Base-by-base conservation (phyloP, 2,113 vertebrate genomes). In the Anarrhichthys ocellatus region DNA sequence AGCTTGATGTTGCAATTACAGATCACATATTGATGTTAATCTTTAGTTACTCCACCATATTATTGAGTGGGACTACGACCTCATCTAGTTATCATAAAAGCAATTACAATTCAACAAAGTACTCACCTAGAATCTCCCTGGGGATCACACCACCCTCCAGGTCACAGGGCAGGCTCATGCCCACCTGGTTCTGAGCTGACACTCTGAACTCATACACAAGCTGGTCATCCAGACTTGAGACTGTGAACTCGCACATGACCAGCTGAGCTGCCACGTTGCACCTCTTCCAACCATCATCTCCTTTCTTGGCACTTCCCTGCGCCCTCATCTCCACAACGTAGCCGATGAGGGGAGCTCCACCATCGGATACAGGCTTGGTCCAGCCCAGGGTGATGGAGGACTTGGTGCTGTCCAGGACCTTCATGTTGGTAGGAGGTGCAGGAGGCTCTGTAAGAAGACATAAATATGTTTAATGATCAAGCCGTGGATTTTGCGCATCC, bases 121-220 rank as follows among this genome's bases (percentile, higher is more conserved):
- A 75, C 92, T 96, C 78, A 99, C 98, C 98, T 73, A 99, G 94
- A 83, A 99, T 97, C 93, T 99, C 98, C 90, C 94, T 97, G 66
- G 98, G 98, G 74, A 96, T 96, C 46, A 99, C 95, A 69, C 96
- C 94, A 74, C 95, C 96, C 78, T 96, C 97, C 74, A 99, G 92
- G 91, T 98, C 94, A 64, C 97, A 98, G 78, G 98, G 97, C 79
- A 95, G 94, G 67, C 98, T 97, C 89, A 99, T 95, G 84, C 98
- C 98, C 91, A 99, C 97, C 76, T 99, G 98, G 83, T 99, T 99
- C 93, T 99, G 98, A 59, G 98, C 97, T 65, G 97, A 99, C 67
- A 99, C 98, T 81, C 98, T 96, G 91, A 99, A 99, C 87, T 99
- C 97, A 70, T 99, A 99, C 68, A 96, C 89, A 27, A 97, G 94